Percentiles rank a stretch among this genome's conserved stretches.
Evolutionary conservation across 1,140 invertebrate genomes (phyloP).

Genomic region (Octopus bimaculoides): DNA sequence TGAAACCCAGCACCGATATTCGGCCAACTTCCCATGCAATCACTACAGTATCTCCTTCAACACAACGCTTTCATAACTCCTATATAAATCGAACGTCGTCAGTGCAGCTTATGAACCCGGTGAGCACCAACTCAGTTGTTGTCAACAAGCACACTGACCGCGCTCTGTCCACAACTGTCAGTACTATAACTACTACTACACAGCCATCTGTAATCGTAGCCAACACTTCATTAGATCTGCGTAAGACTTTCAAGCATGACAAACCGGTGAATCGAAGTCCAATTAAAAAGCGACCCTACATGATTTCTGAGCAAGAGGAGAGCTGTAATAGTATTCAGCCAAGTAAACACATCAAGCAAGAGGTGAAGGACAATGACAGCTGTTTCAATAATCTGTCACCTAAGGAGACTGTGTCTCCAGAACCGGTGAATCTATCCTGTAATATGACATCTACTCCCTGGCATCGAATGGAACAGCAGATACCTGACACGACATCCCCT

Average conservation of each 20-base stretch:
- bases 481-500: background rate
- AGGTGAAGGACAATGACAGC: background rate
- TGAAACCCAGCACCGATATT: background rate
- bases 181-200: background rate
- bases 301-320: conserved; percentile 14
- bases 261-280: conserved; percentile 42
- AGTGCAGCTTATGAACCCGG: background rate
- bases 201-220: conserved; percentile 46
- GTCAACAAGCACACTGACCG: background rate
- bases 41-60: background rate
- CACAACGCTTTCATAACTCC: conserved; percentile 8
- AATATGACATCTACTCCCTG: background rate
- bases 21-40: background rate
- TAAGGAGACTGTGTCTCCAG: background rate
- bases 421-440: conserved; percentile 11
- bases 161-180: background rate
- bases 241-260: conserved; percentile 36
- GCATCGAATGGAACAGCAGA: conserved; percentile 10
- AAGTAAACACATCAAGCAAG: background rate
- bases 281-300: conserved; percentile 53
- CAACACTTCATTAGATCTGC: conserved; percentile 43
- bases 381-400: background rate
- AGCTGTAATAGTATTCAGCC: background rate
- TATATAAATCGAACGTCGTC: background rate
- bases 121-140: background rate